A percentile compares a stretch with the other conserved stretches of the same genome.
phyloP scores from a whole-genome alignment of 92 coral and sea anemone genomes.

The Muricea muricata region DNA sequence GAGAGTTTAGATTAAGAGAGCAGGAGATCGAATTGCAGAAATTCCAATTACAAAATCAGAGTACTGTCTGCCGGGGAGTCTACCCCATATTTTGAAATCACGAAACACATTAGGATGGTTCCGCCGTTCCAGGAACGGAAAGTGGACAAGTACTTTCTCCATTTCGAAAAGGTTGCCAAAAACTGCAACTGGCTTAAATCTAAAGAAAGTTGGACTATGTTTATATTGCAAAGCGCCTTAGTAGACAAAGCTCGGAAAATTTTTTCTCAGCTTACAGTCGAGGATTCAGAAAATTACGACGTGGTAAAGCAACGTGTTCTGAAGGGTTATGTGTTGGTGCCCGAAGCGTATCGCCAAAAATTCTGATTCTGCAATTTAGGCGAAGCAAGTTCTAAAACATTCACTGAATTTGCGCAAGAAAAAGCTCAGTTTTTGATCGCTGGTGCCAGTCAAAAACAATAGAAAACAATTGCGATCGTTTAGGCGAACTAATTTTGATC shows the following conservation, averaged over 20 bases:
- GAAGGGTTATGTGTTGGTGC: slow-evolving; percentile 66
- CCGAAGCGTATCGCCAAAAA: slow-evolving; percentile 72
- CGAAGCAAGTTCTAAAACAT: slow-evolving; percentile 47
- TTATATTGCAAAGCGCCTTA: slow-evolving; percentile 33
- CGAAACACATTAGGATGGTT: slow-evolving; percentile 57
- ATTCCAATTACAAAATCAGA: slow-evolving; percentile 2
- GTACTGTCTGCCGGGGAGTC: background rate
- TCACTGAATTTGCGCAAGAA: slow-evolving; percentile 57
- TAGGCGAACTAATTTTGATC: slow-evolving; percentile 61
- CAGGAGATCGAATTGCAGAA: slow-evolving; percentile 31
- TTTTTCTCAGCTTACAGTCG: slow-evolving; percentile 58
- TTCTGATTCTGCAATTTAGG: slow-evolving; percentile 46
- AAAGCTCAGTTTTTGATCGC: slow-evolving; percentile 68
- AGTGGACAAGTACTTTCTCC: slow-evolving; percentile 62
- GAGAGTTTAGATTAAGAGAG: slow-evolving; percentile 7
- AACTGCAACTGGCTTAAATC: slow-evolving; percentile 61
- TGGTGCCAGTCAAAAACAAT: slow-evolving; percentile 61
- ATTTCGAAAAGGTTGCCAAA: slow-evolving; percentile 60
- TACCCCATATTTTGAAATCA: slow-evolving; percentile 34
- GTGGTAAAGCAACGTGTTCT: slow-evolving; percentile 42
- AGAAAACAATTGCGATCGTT: slow-evolving; percentile 47
- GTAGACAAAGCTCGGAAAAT: slow-evolving; percentile 64
- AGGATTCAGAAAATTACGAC: slow-evolving; percentile 60
- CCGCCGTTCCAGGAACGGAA: slow-evolving; percentile 63
- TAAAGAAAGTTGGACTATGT: slow-evolving; percentile 44